Base-by-base conservation (phyloP, 2,888 invertebrate species). In the Volucella inflata region DNA sequence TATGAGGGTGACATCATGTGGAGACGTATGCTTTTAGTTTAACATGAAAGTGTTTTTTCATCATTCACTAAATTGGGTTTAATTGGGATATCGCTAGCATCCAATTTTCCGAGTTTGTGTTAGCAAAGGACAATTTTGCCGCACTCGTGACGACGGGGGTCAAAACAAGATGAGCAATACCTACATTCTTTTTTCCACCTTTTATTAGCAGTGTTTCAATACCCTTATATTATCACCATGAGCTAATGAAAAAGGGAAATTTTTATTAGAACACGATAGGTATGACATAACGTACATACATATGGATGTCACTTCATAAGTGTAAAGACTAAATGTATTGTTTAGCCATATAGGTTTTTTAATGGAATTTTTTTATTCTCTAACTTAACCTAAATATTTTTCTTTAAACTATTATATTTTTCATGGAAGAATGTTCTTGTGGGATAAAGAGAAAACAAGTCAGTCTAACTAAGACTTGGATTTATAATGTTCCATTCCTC, bases 51-150 rank as follows among this genome's bases (percentile, higher is more conserved):
- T 65, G 64, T 64, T 70, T 72, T 79, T 65, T 44, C 55, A 59
- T 72, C 64, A 59, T 57, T 65, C 78, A 42, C 64, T 71, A 79
- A 79, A 79, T 79, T 79, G 71, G 65, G 71, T 79, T 79, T 72
- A 79, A 79, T 79, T 72, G 71, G 78, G 42, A 71, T 79, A 72
- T 79, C 59, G 59, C 78, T 64, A 36, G 65, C 71, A 71, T 36
- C 64, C 42, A 38, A 57, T 59, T 57, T 55, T 65, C 17, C 62
- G 62, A 30, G 59, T 79, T 79, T 79, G 65, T 65, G 51, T 38
- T 40, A 57, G 48, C 55, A 48, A 16, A 51, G 57, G 78, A 71
- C 64, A 78, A 78, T 71, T 2, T 40, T 57, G 51, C 65, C 57
- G 70, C 40, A 53, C 14, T 30, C 40, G 3, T 53, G 59, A 65